A percentile compares a stretch with the other conserved stretches of the same genome.
Evolutionary conservation across 2,113 vertebrate species (phyloP).

Genomic region (Gnathonemus echidnorhynchus): DNA sequence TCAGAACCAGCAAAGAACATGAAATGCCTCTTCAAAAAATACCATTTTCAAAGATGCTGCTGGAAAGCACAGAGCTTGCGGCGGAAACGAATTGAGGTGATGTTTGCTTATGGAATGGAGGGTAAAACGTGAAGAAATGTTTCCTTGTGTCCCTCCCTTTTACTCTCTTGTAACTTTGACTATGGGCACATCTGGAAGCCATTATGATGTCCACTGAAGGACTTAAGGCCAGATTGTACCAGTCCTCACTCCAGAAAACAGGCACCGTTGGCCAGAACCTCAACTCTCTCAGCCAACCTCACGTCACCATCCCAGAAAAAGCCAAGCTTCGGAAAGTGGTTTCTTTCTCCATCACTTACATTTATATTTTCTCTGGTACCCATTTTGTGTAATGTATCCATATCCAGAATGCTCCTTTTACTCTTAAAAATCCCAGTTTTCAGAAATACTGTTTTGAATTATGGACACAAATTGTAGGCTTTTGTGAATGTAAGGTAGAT

Average conservation of each 20-base stretch:
- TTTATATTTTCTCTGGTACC: background rate
- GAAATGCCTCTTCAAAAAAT: background rate
- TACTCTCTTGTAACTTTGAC: background rate
- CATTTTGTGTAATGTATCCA: background rate
- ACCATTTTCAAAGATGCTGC: background rate
- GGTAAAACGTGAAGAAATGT: conserved; percentile 1
- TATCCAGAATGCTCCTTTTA: background rate
- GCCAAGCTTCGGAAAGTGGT: background rate
- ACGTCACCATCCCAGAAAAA: background rate
- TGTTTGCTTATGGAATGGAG: background rate
- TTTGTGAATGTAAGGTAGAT: background rate
- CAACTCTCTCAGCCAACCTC: background rate
- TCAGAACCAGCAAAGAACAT: background rate
- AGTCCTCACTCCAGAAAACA: background rate
- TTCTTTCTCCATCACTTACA: background rate
- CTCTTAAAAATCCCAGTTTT: background rate
- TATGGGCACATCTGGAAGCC: conserved; percentile 5
- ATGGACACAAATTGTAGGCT: background rate
- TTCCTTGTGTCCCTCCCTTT: background rate
- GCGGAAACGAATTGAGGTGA: background rate
- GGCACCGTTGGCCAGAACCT: background rate
- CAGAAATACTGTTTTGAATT: background rate
- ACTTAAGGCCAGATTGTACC: conserved; percentile 8
- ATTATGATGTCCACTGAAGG: conserved; percentile 1
- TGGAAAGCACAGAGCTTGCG: background rate